Conservation (phyloP, 2,888 invertebrate genomes). For the Clepsis dumicolana region DNA sequence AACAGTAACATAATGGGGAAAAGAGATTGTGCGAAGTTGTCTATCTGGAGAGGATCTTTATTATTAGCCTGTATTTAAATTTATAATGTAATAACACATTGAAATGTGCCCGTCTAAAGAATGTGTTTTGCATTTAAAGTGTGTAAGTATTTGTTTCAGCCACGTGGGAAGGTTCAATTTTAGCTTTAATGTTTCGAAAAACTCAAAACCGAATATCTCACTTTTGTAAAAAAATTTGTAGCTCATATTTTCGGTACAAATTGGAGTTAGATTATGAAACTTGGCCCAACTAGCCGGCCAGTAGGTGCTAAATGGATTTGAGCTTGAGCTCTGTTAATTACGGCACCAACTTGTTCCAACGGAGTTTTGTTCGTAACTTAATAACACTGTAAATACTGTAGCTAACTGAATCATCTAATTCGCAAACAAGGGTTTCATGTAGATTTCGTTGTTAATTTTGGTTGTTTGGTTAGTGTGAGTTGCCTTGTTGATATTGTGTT, state of each 20-base stretch:
- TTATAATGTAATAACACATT: too few species aligned
- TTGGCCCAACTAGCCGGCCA: conserved; percentile 14
- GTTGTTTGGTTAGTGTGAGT: background rate
- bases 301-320: conserved; percentile 35
- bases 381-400: conserved; percentile 33
- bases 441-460: conserved; percentile 10
- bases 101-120: too few species aligned
- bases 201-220: too few species aligned
- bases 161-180: too few species aligned
- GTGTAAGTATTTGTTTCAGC: too few species aligned
- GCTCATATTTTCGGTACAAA: background rate
- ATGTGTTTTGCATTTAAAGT: too few species aligned
- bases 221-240: too few species aligned
- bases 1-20: too few species aligned
- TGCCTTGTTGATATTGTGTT: background rate
- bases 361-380: conserved; percentile 37
- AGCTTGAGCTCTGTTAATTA: conserved; percentile 30
- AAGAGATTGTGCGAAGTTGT: too few species aligned
- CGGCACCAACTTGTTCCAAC: conserved; percentile 27
- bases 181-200: too few species aligned
- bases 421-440: conserved; percentile 22
- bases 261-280: conserved; percentile 15
- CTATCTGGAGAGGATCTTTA: too few species aligned
- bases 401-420: conserved; percentile 36
- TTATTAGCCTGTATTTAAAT: too few species aligned